Evolutionary conservation across 2,888 invertebrate species (phyloP).

Genomic region (Eilema griseolum): DNA sequence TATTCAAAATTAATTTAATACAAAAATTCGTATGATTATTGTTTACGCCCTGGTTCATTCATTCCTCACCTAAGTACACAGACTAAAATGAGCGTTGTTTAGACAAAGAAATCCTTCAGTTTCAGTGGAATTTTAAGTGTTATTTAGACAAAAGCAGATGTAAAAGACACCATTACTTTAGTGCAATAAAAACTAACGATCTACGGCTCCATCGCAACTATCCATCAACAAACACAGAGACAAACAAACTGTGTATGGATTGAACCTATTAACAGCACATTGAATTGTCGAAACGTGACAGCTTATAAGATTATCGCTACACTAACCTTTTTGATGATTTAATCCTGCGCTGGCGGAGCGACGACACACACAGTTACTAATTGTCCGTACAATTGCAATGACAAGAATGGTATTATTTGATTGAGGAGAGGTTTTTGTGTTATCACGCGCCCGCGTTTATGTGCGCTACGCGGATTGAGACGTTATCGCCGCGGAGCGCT

Average conservation of each 20-base stretch:
- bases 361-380: conserved; percentile 38
- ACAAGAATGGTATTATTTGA: conserved; percentile 39
- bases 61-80: conserved; percentile 39
- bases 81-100: conserved; percentile 61
- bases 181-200: conserved; percentile 68
- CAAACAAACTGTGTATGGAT: conserved; percentile 72
- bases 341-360: conserved; percentile 30
- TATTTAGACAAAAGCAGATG: conserved; percentile 46
- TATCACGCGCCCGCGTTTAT: conserved; percentile 48
- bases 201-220: conserved; percentile 47
- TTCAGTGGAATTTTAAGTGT: conserved; percentile 63
- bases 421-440: conserved; percentile 46
- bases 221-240: conserved; percentile 65
- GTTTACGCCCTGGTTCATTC: conserved; percentile 34
- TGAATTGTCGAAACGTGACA: conserved; percentile 80
- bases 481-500: conserved; percentile 62
- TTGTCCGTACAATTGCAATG: conserved; percentile 29
- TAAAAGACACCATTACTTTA: conserved; percentile 60
- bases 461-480: conserved; percentile 41
- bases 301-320: conserved; percentile 65
- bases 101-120: conserved; percentile 68
- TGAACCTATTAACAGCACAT: conserved; percentile 69
- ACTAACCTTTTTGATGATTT: conserved; percentile 64
- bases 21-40: conserved; percentile 20
- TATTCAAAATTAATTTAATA: conserved; percentile 1